A percentile compares a stretch with the other conserved stretches of the same genome.
These are phyloP conservation scores for Ridgeia piscesae DNA, from an alignment of 1,140 invertebrate species.

Conservation along the genomic window DNA sequence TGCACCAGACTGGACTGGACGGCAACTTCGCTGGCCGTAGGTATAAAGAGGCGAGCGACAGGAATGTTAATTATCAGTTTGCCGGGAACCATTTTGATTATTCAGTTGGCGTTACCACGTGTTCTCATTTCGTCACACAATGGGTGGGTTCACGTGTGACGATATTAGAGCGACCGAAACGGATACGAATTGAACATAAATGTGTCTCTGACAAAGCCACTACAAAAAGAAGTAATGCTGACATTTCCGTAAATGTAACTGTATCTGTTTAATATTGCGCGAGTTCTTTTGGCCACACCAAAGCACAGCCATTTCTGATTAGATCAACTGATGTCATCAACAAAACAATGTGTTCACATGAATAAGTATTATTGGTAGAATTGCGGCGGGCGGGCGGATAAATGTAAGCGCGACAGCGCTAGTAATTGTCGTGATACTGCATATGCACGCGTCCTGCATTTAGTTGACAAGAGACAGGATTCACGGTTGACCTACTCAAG, in stretches of 20 bases:
- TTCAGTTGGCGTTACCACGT: background rate
- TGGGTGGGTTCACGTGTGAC: background rate
- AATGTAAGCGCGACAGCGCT: no score
- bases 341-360: background rate
- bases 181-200: background rate
- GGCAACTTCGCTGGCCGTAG: conserved; percentile 32
- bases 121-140: background rate
- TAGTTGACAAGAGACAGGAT: no score
- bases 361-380: background rate
- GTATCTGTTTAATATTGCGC: background rate
- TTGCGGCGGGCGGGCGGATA: background rate
- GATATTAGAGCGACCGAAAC: background rate
- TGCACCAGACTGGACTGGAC: conserved; percentile 41
- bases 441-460: no score
- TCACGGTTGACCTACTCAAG: no score
- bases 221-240: background rate
- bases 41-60: background rate
- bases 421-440: no score
- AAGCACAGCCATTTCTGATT: background rate
- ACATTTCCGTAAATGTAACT: background rate
- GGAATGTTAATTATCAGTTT: background rate
- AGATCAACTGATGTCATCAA: background rate
- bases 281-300: background rate
- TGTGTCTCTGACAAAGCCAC: background rate
- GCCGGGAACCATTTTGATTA: background rate